A percentile compares a stretch with the other conserved stretches of the same genome.
phyloP scores from a whole-genome alignment of 2,888 invertebrate genomes.

The Rhaphigaster nebulosa region DNA sequence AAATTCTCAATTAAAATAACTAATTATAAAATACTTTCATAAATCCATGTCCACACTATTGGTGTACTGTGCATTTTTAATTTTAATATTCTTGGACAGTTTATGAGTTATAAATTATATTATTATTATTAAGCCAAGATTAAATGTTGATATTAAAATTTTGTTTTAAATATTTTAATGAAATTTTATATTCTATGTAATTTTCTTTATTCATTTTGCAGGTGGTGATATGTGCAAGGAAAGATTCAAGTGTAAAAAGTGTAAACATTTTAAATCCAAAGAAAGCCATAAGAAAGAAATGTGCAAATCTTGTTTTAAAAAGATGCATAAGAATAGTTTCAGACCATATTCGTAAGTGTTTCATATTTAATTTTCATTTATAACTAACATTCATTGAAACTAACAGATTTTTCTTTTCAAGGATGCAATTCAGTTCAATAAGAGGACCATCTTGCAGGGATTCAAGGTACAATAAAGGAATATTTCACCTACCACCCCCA shows the following conservation, averaged over 20 bases:
- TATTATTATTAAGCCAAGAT: too few species aligned
- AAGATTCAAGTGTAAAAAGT: slow-evolving; percentile 4
- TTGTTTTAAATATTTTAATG: not conserved
- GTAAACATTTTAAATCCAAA: not conserved
- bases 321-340: not conserved
- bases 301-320: not conserved
- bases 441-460: not conserved
- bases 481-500: not conserved
- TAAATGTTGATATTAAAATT: too few species aligned
- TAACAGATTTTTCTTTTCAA: not conserved
- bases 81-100: too few species aligned
- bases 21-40: too few species aligned
- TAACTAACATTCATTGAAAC: not conserved
- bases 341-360: not conserved
- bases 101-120: too few species aligned
- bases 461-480: slow-evolving; percentile 1
- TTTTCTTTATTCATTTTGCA: not conserved
- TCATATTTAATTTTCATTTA: not conserved
- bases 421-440: not conserved
- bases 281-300: not conserved
- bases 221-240: not conserved
- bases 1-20: too few species aligned
- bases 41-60: too few species aligned
- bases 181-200: not conserved
- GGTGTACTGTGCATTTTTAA: too few species aligned